These are phyloP conservation scores for Lemur catta DNA, from an alignment of 2,797 vertebrate genomes.

Conservation along the genomic window DNA sequence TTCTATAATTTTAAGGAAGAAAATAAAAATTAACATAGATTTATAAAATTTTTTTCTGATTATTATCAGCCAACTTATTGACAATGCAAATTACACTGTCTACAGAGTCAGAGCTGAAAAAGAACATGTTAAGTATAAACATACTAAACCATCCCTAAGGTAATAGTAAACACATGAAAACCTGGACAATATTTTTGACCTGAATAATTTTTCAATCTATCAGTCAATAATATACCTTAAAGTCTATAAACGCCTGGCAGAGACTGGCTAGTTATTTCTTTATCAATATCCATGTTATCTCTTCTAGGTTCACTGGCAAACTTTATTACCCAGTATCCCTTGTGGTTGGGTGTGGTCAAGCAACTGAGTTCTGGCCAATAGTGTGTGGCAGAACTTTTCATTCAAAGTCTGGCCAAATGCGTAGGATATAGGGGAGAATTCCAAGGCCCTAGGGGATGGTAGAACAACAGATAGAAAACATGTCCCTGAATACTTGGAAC, in stretches of 20 bases:
- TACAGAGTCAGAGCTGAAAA: neutral
- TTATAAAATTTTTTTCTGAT: neutral
- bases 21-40: neutral
- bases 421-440: neutral
- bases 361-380: neutral
- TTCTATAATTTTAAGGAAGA: neutral
- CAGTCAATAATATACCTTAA: neutral
- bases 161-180: neutral
- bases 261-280: no score
- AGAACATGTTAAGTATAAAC: neutral
- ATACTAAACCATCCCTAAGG: neutral
- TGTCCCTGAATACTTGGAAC: no score
- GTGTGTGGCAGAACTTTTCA: neutral
- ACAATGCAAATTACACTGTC: neutral
- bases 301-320: neutral
- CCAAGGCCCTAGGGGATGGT: neutral
- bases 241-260: neutral
- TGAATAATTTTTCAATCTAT: neutral
- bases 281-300: neutral
- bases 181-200: neutral
- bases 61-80: neutral
- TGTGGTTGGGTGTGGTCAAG: neutral
- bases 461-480: neutral
- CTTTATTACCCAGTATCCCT: neutral
- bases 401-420: neutral